Percentiles rank a stretch among this genome's conserved stretches.
phyloP scores from a whole-genome alignment of 2,888 invertebrate genomes.

The Meteorus cinctellus region DNA sequence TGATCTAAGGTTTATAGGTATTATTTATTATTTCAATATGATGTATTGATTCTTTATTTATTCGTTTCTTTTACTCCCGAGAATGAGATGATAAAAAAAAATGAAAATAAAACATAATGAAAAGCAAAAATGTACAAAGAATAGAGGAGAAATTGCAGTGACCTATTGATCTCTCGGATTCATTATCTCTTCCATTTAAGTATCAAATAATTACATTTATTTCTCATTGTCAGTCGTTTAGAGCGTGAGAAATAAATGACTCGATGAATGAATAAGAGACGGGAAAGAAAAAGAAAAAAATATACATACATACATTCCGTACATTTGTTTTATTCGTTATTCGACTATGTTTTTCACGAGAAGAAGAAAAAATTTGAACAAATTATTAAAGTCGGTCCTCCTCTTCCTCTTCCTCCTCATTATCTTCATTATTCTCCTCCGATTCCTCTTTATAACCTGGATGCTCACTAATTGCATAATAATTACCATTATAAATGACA shows the following conservation, averaged over 20 bases:
- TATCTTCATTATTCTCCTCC: conserved; percentile 89
- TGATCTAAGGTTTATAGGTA: conserved; percentile 66
- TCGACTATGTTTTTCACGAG: conserved; percentile 7
- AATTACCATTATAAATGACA: conserved; percentile 95
- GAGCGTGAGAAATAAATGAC: no score
- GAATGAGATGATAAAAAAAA: not conserved
- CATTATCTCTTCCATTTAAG: not conserved
- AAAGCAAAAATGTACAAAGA: not conserved
- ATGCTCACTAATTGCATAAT: conserved; percentile 95
- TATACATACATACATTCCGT: not conserved
- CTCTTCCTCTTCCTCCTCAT: conserved; percentile 85
- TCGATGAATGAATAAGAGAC: not conserved
- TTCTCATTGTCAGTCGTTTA: not conserved
- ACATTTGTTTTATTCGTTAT: no score
- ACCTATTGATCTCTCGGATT: not conserved
- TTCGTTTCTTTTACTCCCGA: not conserved
- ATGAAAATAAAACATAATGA: not conserved
- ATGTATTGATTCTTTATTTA: conserved; percentile 52
- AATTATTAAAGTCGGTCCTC: conserved; percentile 76
- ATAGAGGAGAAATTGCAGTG: not conserved
- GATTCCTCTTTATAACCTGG: conserved; percentile 94
- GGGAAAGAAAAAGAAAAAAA: not conserved
- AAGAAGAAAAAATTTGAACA: conserved; percentile 15
- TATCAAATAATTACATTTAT: not conserved
- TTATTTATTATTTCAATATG: conserved; percentile 54